Conservation (phyloP, 2,113 vertebrate genomes). For the Thamnophis sirtalis region DNA sequence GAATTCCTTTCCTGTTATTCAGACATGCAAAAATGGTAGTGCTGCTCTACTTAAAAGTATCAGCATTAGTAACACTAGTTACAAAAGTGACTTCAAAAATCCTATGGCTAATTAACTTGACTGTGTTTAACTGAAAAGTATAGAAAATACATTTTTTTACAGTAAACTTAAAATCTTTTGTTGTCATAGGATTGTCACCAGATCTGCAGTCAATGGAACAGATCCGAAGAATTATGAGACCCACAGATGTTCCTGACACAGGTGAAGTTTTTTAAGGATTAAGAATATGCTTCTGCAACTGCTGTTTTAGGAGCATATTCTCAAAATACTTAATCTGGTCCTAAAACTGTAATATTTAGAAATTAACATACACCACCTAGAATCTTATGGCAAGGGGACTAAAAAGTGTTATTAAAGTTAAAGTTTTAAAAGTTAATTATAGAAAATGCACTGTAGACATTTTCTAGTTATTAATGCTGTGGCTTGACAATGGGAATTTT, state of each 20-base stretch:
- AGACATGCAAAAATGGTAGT: background rate
- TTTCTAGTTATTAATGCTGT: background rate
- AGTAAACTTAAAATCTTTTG: slow-evolving; percentile 36
- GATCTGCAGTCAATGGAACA: slow-evolving; percentile 96
- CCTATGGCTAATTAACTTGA: slow-evolving; percentile 13
- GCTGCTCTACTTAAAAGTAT: background rate
- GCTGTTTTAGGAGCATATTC: background rate
- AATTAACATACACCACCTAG: background rate
- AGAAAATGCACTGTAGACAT: background rate
- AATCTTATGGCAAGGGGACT: background rate
- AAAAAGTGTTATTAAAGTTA: background rate
- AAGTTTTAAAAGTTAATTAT: background rate
- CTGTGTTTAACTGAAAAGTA: slow-evolving; percentile 14
- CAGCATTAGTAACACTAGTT: background rate
- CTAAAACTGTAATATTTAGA: background rate
- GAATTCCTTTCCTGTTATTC: background rate
- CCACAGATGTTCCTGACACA: slow-evolving; percentile 94
- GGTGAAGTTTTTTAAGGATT: slow-evolving; percentile 62
- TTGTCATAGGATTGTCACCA: slow-evolving; percentile 84
- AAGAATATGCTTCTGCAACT: background rate
- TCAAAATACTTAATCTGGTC: background rate
- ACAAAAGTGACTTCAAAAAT: background rate
- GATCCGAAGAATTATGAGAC: slow-evolving; percentile 94
- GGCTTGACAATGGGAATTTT: background rate
- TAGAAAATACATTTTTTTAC: slow-evolving; percentile 33